Evolutionary conservation across 2,113 vertebrate species (phyloP).

Genomic region (Glareola pratincola): DNA sequence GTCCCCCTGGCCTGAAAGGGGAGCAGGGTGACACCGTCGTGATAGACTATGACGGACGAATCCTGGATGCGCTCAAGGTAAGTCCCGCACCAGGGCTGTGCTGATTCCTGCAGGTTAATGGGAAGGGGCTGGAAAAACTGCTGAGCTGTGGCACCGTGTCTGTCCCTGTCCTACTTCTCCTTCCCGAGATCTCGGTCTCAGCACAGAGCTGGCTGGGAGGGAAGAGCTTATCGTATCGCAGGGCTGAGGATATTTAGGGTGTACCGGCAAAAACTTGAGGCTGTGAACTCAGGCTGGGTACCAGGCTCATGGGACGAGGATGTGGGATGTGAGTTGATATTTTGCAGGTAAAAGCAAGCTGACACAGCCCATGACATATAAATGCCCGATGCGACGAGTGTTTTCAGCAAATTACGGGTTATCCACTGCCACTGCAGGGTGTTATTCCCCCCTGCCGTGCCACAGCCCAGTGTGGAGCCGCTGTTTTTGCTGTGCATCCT

Average conservation of each 20-base stretch:
- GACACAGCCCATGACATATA: fast-evolving
- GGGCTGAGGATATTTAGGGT: neutral
- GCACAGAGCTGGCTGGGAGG: neutral
- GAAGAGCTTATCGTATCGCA: neutral
- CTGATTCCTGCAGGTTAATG: fast-evolving
- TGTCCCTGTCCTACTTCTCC: neutral
- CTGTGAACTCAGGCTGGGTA: neutral
- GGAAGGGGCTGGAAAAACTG: neutral
- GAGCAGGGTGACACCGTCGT: slow-evolving; percentile 83
- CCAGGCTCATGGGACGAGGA: neutral
- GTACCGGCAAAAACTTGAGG: fast-evolving
- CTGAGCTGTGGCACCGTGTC: neutral
- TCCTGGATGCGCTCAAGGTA: slow-evolving; percentile 90
- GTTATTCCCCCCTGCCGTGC: neutral
- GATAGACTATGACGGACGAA: slow-evolving; percentile 89
- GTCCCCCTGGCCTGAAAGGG: slow-evolving; percentile 77
- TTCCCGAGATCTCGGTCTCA: neutral
- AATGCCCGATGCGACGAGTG: neutral
- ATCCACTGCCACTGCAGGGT: fast-evolving
- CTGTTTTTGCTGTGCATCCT: fast-evolving
- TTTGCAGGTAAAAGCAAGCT: neutral
- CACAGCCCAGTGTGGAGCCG: fast-evolving
- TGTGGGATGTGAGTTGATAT: neutral
- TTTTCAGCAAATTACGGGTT: neutral
- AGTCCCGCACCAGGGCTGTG: neutral